Evolutionary conservation across 2,888 invertebrate species (phyloP).

Genomic region (Cryptocephalus moraei): DNA sequence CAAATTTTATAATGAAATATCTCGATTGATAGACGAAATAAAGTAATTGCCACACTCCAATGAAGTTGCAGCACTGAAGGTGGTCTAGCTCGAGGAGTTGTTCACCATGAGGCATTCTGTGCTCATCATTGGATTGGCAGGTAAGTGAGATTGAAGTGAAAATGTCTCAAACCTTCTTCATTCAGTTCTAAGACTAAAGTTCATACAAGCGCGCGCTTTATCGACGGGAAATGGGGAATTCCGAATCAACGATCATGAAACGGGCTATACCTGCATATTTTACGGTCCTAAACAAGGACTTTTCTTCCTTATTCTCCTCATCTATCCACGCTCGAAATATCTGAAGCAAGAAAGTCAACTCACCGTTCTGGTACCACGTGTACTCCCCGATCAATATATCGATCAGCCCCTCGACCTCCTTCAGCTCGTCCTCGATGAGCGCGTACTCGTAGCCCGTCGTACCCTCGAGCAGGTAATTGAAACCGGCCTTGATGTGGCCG

Average conservation of each 20-base stretch:
- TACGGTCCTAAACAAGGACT: too few species aligned
- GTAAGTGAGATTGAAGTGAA: constrained; percentile 38
- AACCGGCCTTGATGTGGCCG: constrained; percentile 62
- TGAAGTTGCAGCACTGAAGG: constrained; percentile 77
- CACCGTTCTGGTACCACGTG: constrained; percentile 77
- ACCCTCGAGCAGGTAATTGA: constrained; percentile 68
- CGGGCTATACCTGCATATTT: too few species aligned
- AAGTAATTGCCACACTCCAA: too few species aligned
- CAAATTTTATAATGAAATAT: too few species aligned
- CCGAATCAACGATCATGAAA: too few species aligned
- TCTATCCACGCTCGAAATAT: too few species aligned
- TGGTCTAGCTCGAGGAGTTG: constrained; percentile 85
- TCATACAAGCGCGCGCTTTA: too few species aligned
- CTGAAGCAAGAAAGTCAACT: too few species aligned
- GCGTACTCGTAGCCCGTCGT: constrained; percentile 68
- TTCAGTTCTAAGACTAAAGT: too few species aligned
- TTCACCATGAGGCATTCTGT: constrained; percentile 92
- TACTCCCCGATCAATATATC: constrained; percentile 56
- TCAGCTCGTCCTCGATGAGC: constrained; percentile 65
- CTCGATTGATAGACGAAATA: too few species aligned
- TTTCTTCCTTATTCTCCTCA: too few species aligned
- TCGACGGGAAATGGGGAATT: too few species aligned
- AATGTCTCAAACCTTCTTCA: not conserved
- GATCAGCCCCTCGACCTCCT: constrained; percentile 60
- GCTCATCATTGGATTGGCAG: constrained; percentile 59